phyloP scores from a whole-genome alignment of 2,888 invertebrate species.

The Mythimna pallens region DNA sequence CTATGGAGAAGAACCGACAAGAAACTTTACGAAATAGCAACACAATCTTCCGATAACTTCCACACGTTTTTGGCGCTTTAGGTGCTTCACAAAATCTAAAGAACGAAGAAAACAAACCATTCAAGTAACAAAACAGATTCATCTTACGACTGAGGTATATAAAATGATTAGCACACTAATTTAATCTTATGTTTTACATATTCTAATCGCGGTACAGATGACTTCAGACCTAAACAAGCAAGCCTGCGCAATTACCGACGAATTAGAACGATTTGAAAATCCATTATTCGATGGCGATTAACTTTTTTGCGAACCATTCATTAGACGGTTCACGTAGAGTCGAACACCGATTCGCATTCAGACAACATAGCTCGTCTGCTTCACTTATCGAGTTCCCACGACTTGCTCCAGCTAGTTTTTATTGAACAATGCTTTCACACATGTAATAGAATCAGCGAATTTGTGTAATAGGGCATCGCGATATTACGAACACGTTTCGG shows the following conservation, averaged over 20 bases:
- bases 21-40: not conserved
- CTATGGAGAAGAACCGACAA: no score
- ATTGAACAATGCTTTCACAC: conserved; percentile 64
- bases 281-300: conserved; percentile 23
- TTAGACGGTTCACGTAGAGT: conserved; percentile 39
- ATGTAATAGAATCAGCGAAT: conserved; percentile 56
- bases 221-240: conserved; percentile 24
- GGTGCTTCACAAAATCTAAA: not conserved
- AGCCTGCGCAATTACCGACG: conserved; percentile 23
- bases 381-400: conserved; percentile 65
- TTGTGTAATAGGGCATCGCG: conserved; percentile 49
- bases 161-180: conserved; percentile 18
- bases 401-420: conserved; percentile 54
- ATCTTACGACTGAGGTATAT: not conserved
- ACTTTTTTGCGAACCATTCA: conserved; percentile 39
- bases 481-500: conserved; percentile 55
- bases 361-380: conserved; percentile 32
- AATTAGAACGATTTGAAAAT: conserved; percentile 23
- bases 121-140: not conserved
- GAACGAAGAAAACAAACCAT: not conserved
- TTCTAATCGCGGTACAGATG: conserved; percentile 6
- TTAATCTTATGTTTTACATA: conserved; percentile 13
- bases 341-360: conserved; percentile 57
- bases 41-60: not conserved
- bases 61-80: not conserved